These are phyloP conservation scores for Pardalotus punctatus DNA, from an alignment of 2,113 vertebrate genomes.

Conservation along the genomic window DNA sequence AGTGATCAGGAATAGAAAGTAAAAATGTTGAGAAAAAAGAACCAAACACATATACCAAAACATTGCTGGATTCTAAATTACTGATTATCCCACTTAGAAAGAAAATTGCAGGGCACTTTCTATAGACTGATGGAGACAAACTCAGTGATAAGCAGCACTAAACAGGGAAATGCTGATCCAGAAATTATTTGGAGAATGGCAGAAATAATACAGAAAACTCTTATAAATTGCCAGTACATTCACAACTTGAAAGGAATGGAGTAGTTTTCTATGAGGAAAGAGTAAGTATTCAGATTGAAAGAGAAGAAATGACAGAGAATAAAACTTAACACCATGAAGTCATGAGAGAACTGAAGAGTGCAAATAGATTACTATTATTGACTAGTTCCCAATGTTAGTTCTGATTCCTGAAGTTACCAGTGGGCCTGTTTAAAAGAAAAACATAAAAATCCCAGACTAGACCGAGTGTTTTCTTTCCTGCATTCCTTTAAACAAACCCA, in stretches of 20 bases:
- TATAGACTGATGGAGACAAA: background rate
- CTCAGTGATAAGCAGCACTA: background rate
- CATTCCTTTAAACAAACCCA: background rate
- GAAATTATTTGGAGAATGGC: background rate
- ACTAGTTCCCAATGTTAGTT: background rate
- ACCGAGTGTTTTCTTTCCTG: background rate
- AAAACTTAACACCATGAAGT: background rate
- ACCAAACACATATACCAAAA: background rate
- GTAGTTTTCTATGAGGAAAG: background rate
- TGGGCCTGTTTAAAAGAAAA: background rate
- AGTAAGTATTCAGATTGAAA: background rate
- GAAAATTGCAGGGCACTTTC: background rate
- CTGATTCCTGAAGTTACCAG: background rate
- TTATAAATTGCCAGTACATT: background rate
- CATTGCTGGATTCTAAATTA: background rate
- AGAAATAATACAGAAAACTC: background rate
- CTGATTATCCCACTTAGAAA: background rate
- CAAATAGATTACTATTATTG: background rate
- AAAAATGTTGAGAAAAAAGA: background rate
- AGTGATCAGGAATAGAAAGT: background rate
- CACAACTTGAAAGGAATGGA: background rate
- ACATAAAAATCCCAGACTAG: background rate
- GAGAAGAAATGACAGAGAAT: background rate
- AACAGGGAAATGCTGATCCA: accelerated
- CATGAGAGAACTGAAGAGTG: background rate